phyloP scores from a whole-genome alignment of 2,888 invertebrate genomes.

The Bimastos eiseni region DNA sequence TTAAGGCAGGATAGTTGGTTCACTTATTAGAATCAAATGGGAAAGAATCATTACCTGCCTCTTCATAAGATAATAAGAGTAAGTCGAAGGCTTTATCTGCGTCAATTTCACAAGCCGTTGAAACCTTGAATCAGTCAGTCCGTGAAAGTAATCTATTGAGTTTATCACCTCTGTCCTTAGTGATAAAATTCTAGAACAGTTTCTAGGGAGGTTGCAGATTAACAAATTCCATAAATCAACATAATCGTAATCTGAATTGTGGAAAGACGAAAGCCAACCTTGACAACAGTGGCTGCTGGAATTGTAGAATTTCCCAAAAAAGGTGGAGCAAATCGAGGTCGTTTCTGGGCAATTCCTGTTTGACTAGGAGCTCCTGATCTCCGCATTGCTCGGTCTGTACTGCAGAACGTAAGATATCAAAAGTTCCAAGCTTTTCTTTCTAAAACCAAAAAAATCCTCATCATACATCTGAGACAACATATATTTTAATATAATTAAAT shows the following conservation, averaged over 20 bases:
- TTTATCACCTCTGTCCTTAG: too few relatives aligned
- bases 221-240: background rate
- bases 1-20: too few relatives aligned
- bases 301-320: slow-evolving; percentile 19
- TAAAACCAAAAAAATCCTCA: background rate
- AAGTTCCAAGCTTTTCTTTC: background rate
- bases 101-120: too few relatives aligned
- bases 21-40: too few relatives aligned
- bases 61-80: too few relatives aligned
- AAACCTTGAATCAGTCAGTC: too few relatives aligned
- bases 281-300: background rate
- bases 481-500: background rate
- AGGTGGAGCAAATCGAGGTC: slow-evolving; percentile 34
- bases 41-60: too few relatives aligned
- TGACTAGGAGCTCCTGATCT: slow-evolving; percentile 37
- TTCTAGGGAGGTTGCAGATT: too few relatives aligned
- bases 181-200: too few relatives aligned
- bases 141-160: too few relatives aligned
- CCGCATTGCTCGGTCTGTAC: slow-evolving; percentile 29
- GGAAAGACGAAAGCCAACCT: background rate
- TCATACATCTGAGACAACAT: background rate
- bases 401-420: background rate
- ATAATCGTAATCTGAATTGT: background rate
- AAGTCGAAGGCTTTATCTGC: too few relatives aligned
- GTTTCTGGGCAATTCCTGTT: slow-evolving; percentile 26